A percentile compares a stretch with the other conserved stretches of the same genome.
Conservation (phyloP, 2,888 invertebrate species). For the Torymus tubicola region DNA sequence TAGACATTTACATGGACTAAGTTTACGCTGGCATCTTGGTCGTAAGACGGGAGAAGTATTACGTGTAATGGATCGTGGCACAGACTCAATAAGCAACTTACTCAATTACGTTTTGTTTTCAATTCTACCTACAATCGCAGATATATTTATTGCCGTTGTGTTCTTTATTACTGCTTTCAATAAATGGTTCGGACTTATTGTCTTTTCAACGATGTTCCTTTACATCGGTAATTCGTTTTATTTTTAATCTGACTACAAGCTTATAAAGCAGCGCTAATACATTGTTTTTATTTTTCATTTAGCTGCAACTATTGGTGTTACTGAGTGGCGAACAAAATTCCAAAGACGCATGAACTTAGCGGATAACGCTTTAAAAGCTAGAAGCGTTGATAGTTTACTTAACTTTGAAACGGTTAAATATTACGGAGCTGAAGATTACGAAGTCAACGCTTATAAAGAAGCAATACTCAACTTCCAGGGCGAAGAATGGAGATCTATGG, state of each 20-base stretch:
- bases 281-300: slow-evolving; percentile 55
- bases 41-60: slow-evolving; percentile 98
- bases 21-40: slow-evolving; percentile 95
- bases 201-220: slow-evolving; percentile 93
- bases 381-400: slow-evolving; percentile 95
- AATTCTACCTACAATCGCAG: slow-evolving; percentile 93
- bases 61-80: slow-evolving; percentile 97
- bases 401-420: slow-evolving; percentile 99
- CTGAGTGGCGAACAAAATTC: slow-evolving; percentile 98
- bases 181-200: slow-evolving; percentile 95
- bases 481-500: slow-evolving; percentile 92
- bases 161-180: slow-evolving; percentile 94
- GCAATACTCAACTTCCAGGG: slow-evolving; percentile 92
- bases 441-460: slow-evolving; percentile 89
- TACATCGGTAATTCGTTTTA: slow-evolving; percentile 86
- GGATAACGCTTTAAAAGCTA: slow-evolving; percentile 93
- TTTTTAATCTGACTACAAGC: not conserved
- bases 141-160: slow-evolving; percentile 93
- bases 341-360: slow-evolving; percentile 95
- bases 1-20: slow-evolving; percentile 91
- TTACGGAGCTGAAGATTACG: slow-evolving; percentile 95
- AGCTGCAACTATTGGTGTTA: slow-evolving; percentile 92
- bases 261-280: no score
- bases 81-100: slow-evolving; percentile 95
- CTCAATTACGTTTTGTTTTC: slow-evolving; percentile 95